Conservation (phyloP, 2,888 invertebrate species). For the Clunio marinus region DNA sequence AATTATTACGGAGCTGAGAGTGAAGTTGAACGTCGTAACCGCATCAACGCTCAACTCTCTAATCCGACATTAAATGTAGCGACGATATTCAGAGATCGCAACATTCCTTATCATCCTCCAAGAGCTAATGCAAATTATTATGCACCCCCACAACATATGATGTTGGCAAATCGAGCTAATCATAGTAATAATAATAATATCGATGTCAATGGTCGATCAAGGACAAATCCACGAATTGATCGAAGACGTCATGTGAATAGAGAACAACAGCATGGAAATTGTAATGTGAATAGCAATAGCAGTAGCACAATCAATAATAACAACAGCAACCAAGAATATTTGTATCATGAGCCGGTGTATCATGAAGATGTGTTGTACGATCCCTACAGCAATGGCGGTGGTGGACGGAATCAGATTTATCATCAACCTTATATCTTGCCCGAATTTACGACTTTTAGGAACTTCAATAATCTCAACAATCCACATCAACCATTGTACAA, state of each 20-base stretch:
- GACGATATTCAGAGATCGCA: conserved; percentile 48
- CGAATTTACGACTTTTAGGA: conserved; percentile 37
- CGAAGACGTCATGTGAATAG: conserved; percentile 48
- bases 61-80: conserved; percentile 44
- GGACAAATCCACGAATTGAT: conserved; percentile 49
- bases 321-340: conserved; percentile 47
- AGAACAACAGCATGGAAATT: conserved; percentile 17
- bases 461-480: conserved; percentile 36
- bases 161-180: conserved; percentile 23
- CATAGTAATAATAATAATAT: conserved; percentile 10
- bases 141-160: conserved; percentile 17
- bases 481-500: conserved; percentile 26
- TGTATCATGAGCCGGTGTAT: conserved; percentile 64
- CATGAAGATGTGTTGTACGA: conserved; percentile 77
- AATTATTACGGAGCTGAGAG: conserved; percentile 45
- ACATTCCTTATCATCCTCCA: conserved; percentile 45
- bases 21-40: conserved; percentile 50
- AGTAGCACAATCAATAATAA: conserved; percentile 40
- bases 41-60: conserved; percentile 49
- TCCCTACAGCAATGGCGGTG: conserved; percentile 47
- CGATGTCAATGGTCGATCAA: conserved; percentile 42
- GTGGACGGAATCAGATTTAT: conserved; percentile 18
- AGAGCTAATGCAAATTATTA: conserved; percentile 41
- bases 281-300: conserved; percentile 43
- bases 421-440: conserved; percentile 37